Percentiles rank a stretch among this genome's conserved stretches.
Evolutionary conservation across 2,888 invertebrate species (phyloP).

Genomic region (Dryococelus australis): DNA sequence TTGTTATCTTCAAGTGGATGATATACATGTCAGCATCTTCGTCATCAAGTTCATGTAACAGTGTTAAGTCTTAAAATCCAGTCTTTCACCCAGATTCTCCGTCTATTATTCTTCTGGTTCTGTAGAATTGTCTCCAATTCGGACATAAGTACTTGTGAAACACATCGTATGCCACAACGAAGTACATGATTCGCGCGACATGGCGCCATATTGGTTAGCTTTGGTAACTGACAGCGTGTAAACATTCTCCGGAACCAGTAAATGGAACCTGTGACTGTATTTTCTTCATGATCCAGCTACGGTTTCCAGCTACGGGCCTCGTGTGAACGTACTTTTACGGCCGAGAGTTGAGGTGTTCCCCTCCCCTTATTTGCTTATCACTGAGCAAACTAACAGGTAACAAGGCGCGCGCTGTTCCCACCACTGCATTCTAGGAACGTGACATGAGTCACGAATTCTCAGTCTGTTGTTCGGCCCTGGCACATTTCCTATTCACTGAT

Average conservation of each 20-base stretch:
- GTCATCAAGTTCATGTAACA: neutral
- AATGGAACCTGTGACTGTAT: neutral
- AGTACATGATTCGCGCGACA: neutral
- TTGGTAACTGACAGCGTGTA: neutral
- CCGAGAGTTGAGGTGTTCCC: too few species aligned
- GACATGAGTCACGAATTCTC: too few species aligned
- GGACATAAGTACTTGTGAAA: neutral
- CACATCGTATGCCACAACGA: neutral
- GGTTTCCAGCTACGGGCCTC: neutral
- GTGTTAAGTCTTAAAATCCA: neutral
- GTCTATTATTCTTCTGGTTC: neutral
- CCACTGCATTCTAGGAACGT: too few species aligned
- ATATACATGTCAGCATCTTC: neutral
- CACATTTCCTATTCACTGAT: too few species aligned
- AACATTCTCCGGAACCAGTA: neutral
- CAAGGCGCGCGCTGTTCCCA: too few species aligned
- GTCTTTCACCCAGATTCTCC: neutral
- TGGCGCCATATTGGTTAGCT: neutral
- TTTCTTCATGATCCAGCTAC: neutral
- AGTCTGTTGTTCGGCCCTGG: too few species aligned
- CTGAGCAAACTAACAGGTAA: too few species aligned
- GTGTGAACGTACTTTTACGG: neutral
- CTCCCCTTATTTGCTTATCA: too few species aligned
- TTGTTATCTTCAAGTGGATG: neutral
- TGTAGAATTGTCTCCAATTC: neutral